Evolutionary conservation across 2,797 vertebrate genomes (phyloP).

Genomic region (Muscicapa comitata): DNA sequence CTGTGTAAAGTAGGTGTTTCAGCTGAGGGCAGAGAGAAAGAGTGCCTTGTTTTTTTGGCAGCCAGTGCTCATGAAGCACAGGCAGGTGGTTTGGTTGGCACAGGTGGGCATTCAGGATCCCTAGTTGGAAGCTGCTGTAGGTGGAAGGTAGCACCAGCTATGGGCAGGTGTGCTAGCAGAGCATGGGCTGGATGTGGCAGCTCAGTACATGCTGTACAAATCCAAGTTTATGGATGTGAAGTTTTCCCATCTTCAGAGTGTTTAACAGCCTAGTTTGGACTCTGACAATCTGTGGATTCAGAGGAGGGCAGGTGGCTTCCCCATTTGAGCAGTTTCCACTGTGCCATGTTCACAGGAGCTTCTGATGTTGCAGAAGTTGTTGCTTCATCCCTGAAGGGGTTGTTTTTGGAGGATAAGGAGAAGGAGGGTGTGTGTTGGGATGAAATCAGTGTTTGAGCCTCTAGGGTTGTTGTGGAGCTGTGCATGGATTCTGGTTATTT

Average conservation of each 20-base stretch:
- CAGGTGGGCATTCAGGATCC: background rate
- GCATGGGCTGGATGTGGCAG: background rate
- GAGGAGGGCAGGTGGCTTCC: background rate
- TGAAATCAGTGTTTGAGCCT: background rate
- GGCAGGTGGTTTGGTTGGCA: background rate
- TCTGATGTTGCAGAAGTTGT: background rate
- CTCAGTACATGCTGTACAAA: background rate
- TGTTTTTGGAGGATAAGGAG: background rate
- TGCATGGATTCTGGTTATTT: background rate
- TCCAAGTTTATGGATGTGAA: background rate
- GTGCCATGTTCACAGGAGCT: background rate
- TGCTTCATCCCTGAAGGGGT: background rate
- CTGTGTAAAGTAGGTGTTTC: background rate
- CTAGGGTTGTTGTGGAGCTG: background rate
- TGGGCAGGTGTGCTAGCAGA: background rate
- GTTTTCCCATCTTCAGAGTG: accelerated
- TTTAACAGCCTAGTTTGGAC: background rate
- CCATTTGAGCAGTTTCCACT: background rate
- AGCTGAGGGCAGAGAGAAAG: background rate
- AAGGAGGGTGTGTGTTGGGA: background rate
- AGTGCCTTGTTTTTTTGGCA: background rate
- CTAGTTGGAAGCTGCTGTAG: background rate
- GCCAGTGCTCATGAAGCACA: background rate
- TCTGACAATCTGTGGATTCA: background rate
- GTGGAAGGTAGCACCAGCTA: background rate